Evolutionary conservation across 1,140 invertebrate genomes (phyloP).

Genomic region (Steinernema khuongi): DNA sequence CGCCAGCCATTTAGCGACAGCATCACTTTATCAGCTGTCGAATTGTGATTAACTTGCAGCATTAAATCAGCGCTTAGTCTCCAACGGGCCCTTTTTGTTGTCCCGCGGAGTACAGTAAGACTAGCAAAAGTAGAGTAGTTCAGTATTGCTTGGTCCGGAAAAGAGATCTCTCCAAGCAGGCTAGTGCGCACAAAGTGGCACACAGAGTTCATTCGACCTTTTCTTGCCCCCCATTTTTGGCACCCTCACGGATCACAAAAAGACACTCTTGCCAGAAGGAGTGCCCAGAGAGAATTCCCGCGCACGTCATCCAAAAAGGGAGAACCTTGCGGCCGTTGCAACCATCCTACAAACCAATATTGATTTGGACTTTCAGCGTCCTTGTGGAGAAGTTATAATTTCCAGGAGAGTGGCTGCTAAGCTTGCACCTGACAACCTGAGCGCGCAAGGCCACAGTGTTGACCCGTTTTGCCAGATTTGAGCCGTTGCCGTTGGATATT

Average conservation of each 20-base stretch:
- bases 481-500: no score
- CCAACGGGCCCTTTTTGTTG: no score
- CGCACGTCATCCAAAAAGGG: background rate
- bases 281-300: background rate
- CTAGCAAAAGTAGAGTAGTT: no score
- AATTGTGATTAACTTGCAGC: background rate
- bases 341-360: conserved; percentile 1
- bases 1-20: conserved; percentile 14
- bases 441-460: no score
- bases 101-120: no score
- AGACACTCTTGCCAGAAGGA: background rate
- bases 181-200: background rate
- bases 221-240: background rate
- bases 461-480: no score
- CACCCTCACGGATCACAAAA: background rate
- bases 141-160: no score
- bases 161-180: background rate
- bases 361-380: background rate
- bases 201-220: conserved; percentile 14
- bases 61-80: background rate
- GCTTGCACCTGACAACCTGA: no score
- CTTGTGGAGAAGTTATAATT: background rate
- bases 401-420: no score
- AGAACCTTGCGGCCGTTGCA: background rate
- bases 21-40: conserved; percentile 16